phyloP scores from a whole-genome alignment of 2,797 vertebrate species.

The Anas flavirostris region DNA sequence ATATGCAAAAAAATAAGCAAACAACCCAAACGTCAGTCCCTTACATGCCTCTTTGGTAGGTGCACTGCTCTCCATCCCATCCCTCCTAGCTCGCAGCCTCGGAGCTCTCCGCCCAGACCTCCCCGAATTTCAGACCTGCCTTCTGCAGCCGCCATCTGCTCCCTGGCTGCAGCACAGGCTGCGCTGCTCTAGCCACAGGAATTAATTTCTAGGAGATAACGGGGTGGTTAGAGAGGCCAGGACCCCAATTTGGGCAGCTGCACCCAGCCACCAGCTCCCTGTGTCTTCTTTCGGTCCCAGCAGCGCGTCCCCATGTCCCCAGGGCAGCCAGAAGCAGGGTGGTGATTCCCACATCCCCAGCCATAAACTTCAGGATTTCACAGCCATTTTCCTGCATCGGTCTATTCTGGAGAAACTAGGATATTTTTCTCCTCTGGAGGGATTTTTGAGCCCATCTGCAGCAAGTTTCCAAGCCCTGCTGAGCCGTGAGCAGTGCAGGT shows the following conservation, averaged over 20 bases:
- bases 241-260: not conserved
- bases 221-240: not conserved
- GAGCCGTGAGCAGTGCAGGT: not conserved
- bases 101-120: not conserved
- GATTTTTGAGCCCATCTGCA: not conserved
- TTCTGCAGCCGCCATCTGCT: not conserved
- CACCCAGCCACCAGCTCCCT: no score
- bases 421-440: not conserved
- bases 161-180: not conserved
- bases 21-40: not conserved
- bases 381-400: not conserved
- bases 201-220: not conserved
- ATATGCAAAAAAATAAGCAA: not conserved
- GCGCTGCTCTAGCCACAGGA: not conserved
- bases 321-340: no score
- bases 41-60: not conserved
- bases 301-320: accelerated
- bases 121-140: not conserved
- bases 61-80: not conserved
- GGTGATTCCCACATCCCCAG: not conserved
- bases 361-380: not conserved
- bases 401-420: not conserved
- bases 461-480: not conserved
- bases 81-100: not conserved
- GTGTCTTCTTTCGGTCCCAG: not conserved